These are phyloP conservation scores for Thymelicus acteon DNA, from an alignment of 2,888 invertebrate species.

Conservation along the genomic window DNA sequence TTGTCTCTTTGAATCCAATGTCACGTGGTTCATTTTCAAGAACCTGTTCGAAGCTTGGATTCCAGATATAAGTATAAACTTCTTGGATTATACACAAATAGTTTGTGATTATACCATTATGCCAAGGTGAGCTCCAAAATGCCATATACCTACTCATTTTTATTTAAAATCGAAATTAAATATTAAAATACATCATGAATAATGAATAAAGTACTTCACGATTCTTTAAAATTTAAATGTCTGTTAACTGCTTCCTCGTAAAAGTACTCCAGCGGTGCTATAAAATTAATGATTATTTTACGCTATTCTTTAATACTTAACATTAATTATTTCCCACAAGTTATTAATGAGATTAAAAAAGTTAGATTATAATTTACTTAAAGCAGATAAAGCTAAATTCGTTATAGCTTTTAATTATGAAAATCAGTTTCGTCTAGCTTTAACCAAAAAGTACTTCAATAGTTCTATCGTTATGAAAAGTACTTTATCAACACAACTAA, in stretches of 20 bases:
- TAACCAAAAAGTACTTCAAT: background rate
- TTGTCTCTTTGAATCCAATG: no score
- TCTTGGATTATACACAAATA: no score
- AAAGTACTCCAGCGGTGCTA: background rate
- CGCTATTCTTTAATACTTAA: background rate
- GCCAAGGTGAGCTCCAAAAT: no score
- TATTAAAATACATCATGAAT: no score
- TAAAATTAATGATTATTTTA: conserved; percentile 1
- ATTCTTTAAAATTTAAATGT: conserved; percentile 2
- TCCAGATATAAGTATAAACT: no score
- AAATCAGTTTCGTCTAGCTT: no score
- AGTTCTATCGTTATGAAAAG: background rate
- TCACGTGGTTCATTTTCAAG: no score
- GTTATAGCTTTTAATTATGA: background rate
- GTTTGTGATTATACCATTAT: no score
- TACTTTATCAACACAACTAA: no score
- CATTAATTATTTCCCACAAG: background rate
- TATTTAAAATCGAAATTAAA: no score
- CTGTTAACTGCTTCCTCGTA: conserved; percentile 3
- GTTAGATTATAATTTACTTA: background rate
- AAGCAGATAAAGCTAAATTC: background rate
- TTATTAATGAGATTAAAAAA: background rate
- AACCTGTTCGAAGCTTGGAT: no score
- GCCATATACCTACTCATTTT: no score
- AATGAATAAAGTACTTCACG: background rate